These are phyloP conservation scores for Theristus sp. DNA, from an alignment of 2,888 invertebrate species.

Conservation along the genomic window DNA sequence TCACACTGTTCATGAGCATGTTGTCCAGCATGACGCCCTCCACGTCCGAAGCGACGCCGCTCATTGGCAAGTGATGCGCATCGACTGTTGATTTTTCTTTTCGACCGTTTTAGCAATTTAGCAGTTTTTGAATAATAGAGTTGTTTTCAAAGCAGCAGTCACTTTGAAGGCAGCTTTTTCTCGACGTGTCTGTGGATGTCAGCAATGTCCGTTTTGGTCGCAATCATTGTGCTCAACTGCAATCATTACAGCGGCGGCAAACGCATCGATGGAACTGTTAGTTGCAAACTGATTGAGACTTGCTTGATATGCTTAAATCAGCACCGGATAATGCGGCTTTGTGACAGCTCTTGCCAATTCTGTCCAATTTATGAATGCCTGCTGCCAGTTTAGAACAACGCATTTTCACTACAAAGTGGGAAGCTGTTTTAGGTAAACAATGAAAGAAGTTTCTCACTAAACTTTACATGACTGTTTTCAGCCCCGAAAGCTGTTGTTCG, in stretches of 20 bases:
- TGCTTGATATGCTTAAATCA: no score
- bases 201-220: background rate
- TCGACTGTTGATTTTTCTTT: background rate
- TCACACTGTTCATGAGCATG: background rate
- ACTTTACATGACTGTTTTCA: no score
- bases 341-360: no score
- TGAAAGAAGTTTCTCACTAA: no score
- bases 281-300: no score
- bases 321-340: no score
- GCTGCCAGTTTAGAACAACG: no score
- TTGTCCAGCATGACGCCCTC: background rate
- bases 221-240: background rate
- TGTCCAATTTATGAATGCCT: no score
- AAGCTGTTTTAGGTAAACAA: no score
- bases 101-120: no score
- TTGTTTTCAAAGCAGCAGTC: background rate
- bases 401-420: no score
- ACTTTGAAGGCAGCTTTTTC: background rate
- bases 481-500: no score
- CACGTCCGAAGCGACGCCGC: background rate
- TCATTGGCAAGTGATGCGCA: background rate
- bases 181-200: background rate
- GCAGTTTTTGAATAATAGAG: background rate
- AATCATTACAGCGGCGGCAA: background rate
- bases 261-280: background rate